These are phyloP conservation scores for Euthynnus affinis DNA, from an alignment of 2,797 vertebrate genomes.

Conservation along the genomic window DNA sequence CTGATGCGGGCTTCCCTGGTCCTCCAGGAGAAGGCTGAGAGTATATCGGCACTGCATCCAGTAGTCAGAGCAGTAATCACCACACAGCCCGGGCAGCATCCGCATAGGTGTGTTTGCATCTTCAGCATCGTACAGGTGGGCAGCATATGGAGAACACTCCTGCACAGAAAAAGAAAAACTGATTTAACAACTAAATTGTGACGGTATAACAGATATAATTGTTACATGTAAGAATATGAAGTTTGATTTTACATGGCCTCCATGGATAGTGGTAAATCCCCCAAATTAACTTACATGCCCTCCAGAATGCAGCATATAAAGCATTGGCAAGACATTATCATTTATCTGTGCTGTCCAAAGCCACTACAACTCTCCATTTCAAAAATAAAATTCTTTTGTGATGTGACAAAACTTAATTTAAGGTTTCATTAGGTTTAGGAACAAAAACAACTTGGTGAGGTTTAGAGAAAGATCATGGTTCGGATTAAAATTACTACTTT, in stretches of 20 bases:
- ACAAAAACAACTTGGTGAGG: too few species aligned
- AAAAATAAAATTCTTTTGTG: too few species aligned
- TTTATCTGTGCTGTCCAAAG: too few species aligned
- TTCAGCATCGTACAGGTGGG: conserved; percentile 90
- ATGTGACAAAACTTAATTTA: neutral
- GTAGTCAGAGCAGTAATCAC: conserved; percentile 84
- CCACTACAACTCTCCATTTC: too few species aligned
- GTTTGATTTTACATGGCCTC: neutral
- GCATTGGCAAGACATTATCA: too few species aligned
- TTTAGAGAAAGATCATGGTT: too few species aligned
- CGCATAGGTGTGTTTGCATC: conserved; percentile 88
- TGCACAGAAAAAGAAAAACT: conserved; percentile 48
- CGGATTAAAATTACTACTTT: too few species aligned
- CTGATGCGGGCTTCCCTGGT: conserved; percentile 44
- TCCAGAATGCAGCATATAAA: too few species aligned
- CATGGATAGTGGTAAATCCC: too few species aligned
- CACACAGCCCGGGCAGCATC: conserved; percentile 86
- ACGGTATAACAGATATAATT: too few species aligned
- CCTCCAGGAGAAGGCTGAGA: conserved; percentile 84
- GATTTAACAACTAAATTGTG: neutral
- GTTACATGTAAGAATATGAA: too few species aligned
- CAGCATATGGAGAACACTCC: conserved; percentile 90
- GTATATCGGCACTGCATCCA: conserved; percentile 88
- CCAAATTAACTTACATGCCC: too few species aligned
- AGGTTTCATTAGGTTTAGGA: neutral